Base-by-base conservation (phyloP, 2,113 vertebrate species). In the Hipposideros armiger region DNA sequence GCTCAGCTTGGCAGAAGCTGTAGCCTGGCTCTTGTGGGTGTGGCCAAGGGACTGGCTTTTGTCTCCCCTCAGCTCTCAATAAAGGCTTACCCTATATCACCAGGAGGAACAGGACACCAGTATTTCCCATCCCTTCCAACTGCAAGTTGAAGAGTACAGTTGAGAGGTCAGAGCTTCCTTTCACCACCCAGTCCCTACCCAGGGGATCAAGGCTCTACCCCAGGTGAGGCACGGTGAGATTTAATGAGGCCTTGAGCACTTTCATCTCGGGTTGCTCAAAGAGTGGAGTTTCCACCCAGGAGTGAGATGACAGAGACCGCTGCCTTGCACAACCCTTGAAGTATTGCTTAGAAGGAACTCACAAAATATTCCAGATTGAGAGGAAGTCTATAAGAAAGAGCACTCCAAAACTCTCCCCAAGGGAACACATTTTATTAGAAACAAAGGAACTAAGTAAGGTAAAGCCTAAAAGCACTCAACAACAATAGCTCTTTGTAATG, bases 301-400 rank as follows among this genome's bases (percentile, higher is more conserved):
- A 80, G 11, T 32, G 36, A 77, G 73, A 50, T 60, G 4, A 36
- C 30, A 56, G 30, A 80, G 19, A 4, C 28, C 15, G 69, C 5
- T 17, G 10, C 22, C n/a, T 2, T 82, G 3, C 1, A 2, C 52
- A 36, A 4, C 0, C 24, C 5, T 64, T 42, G 64, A 4, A 64
- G 8, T 72, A 78, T 32, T 81, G 62, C 30, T 5, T 60, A 67
- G 50, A 52, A 69, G 56, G 42, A 17, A 73, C 13, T 45, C 26
- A 50, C 58, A 40, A 86, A 40, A 72, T 40, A 80, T 78, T 60
- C 24, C 36, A 40, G 30, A 13, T 36, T 45, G 2, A 58, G 2
- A 28, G 19, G 11, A 78, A 58, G 10, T 64, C 5, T 15, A 6
- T 13, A 54, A 26, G 7, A n/a, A 90, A 45, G 7, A 69, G 15